These are phyloP conservation scores for Ctenosaura bakeri DNA, from an alignment of 2,797 vertebrate species.

Conservation along the genomic window DNA sequence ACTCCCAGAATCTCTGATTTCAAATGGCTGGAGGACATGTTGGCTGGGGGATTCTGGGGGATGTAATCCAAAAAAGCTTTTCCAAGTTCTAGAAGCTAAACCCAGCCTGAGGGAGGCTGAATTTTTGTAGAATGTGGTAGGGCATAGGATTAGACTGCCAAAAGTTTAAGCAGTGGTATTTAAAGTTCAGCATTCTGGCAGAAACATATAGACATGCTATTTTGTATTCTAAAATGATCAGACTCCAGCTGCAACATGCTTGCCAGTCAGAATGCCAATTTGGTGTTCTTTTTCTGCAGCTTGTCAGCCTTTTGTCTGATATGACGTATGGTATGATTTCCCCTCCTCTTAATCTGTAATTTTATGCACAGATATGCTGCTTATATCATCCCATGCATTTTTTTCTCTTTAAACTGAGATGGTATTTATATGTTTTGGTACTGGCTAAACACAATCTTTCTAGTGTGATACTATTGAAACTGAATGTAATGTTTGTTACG, in stretches of 20 bases:
- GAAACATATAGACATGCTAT: neutral
- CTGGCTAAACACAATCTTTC: constrained; percentile 56
- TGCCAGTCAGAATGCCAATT: neutral
- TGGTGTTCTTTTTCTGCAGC: neutral
- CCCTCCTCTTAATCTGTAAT: constrained; percentile 16
- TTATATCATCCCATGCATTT: constrained; percentile 56
- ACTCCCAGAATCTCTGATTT: no score
- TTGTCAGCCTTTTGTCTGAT: neutral
- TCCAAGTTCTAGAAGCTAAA: neutral
- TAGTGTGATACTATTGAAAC: constrained; percentile 62
- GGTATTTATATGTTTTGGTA: constrained; percentile 65
- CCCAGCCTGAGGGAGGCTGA: constrained; percentile 14
- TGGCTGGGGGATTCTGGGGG: no score
- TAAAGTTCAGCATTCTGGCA: neutral
- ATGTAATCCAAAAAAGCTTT: no score
- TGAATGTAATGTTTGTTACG: constrained; percentile 74
- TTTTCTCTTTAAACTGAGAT: constrained; percentile 60
- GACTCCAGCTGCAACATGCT: constrained; percentile 28
- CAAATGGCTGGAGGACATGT: no score
- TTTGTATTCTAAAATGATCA: constrained; percentile 36
- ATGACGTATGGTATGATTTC: constrained; percentile 35
- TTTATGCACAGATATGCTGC: constrained; percentile 45
- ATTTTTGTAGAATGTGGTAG: neutral
- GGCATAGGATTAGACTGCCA: neutral
- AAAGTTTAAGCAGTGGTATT: neutral